These are phyloP conservation scores for Lagorchestes hirsutus DNA, from an alignment of 2,797 vertebrate genomes.

Conservation along the genomic window DNA sequence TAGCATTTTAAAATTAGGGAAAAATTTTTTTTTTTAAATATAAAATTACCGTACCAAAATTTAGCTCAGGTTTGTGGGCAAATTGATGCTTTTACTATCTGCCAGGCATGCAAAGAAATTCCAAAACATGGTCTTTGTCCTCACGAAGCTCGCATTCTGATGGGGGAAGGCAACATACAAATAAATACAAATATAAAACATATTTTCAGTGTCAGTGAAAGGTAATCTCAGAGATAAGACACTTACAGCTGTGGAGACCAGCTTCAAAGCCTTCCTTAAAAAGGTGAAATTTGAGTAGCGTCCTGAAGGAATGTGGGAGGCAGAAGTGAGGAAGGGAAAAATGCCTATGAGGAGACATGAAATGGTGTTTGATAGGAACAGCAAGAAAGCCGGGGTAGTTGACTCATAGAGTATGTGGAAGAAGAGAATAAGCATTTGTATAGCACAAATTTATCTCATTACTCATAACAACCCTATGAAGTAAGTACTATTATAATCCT, in stretches of 20 bases:
- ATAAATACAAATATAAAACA: neutral
- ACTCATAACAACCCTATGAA: neutral
- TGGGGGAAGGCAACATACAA: neutral
- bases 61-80: neutral
- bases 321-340: neutral
- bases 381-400: neutral
- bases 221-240: neutral
- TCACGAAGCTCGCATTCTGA: neutral
- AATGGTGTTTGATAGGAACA: neutral
- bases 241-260: neutral
- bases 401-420: neutral
- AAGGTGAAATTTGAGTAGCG: neutral
- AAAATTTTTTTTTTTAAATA: neutral
- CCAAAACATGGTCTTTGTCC: neutral
- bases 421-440: neutral
- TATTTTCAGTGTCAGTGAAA: neutral
- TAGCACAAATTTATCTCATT: neutral
- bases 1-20: constrained; percentile 16
- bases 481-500: neutral
- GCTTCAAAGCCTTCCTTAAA: neutral
- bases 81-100: neutral
- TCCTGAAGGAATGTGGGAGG: neutral
- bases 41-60: neutral
- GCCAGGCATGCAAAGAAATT: neutral
- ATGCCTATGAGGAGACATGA: neutral